Percentiles rank a stretch among this genome's conserved stretches.
These are phyloP conservation scores for Leptura quadrifasciata DNA, from an alignment of 2,888 invertebrate genomes.

Conservation along the genomic window DNA sequence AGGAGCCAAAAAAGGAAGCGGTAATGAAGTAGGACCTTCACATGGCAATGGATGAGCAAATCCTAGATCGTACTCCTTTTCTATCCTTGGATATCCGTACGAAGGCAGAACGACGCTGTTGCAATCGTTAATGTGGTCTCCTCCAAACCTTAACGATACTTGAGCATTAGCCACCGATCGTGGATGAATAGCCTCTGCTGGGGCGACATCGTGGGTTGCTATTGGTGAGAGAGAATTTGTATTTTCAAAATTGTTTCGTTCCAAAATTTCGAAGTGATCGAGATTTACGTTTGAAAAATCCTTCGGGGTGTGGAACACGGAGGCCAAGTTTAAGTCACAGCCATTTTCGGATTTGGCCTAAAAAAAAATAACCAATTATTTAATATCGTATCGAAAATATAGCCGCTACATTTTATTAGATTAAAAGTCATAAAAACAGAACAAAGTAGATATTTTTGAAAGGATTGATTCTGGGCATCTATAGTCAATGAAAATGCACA, in stretches of 20 bases:
- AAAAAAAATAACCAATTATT: no score
- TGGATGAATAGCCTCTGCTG: conserved; percentile 36
- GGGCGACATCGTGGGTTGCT: neutral
- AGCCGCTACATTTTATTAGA: no score
- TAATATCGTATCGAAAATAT: no score
- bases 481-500: no score
- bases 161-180: conserved; percentile 64
- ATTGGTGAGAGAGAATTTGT: neutral
- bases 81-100: conserved; percentile 18
- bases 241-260: conserved; percentile 62
- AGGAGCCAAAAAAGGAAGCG: neutral
- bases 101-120: conserved; percentile 15
- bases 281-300: conserved; percentile 61
- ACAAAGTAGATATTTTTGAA: no score
- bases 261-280: conserved; percentile 66
- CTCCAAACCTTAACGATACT: conserved; percentile 57
- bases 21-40: neutral
- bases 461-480: no score
- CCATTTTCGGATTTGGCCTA: conserved; percentile 42
- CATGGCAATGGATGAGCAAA: neutral
- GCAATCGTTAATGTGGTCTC: conserved; percentile 29
- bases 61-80: neutral
- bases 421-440: no score
- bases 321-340: conserved; percentile 54
- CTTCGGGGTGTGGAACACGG: conserved; percentile 64